Evolutionary conservation across 1,140 invertebrate species (phyloP).

Genomic region (Elysia chlorotica): DNA sequence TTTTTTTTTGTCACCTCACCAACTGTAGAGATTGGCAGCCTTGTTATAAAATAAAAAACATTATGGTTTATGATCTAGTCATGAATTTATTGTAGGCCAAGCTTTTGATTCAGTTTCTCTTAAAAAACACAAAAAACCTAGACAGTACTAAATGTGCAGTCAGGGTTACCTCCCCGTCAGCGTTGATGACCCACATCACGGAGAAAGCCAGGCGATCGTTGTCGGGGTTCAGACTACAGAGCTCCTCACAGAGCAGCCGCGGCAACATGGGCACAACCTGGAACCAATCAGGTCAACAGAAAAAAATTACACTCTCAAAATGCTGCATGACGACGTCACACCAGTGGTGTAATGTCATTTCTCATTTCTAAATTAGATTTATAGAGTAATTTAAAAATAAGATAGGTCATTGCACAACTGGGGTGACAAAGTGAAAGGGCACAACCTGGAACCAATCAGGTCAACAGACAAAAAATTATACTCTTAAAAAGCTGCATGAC

Average conservation of each 20-base stretch:
- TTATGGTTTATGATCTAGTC: background rate
- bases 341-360: background rate
- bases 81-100: background rate
- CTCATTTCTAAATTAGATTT: background rate
- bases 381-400: background rate
- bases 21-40: too few relatives aligned
- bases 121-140: background rate
- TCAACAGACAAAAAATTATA: too few relatives aligned
- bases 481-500: too few relatives aligned
- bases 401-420: slow-evolving; percentile 73
- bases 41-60: background rate
- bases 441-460: background rate
- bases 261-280: slow-evolving; percentile 89
- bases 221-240: slow-evolving; percentile 86
- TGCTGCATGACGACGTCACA: background rate
- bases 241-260: slow-evolving; percentile 76
- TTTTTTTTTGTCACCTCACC: too few relatives aligned
- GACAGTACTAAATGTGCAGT: background rate
- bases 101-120: background rate
- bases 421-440: background rate
- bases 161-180: slow-evolving; percentile 63
- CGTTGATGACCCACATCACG: slow-evolving; percentile 82
- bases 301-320: background rate
- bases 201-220: slow-evolving; percentile 86
- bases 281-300: background rate